These are phyloP conservation scores for Meloidogyne chitwoodi DNA, from an alignment of 1,140 invertebrate species.

Conservation along the genomic window DNA sequence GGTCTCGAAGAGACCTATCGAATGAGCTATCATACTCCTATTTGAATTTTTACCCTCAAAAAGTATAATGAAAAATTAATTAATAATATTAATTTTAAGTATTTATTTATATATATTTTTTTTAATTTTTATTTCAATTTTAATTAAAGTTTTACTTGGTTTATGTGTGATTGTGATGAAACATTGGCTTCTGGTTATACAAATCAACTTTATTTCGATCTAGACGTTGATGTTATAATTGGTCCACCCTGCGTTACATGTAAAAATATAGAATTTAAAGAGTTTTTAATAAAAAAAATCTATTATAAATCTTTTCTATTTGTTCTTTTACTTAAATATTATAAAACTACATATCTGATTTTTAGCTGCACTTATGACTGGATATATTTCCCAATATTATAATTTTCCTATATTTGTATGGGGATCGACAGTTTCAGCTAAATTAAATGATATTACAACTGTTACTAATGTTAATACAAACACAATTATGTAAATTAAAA, in stretches of 20 bases:
- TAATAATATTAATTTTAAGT: slow-evolving; percentile 23
- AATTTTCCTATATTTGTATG: slow-evolving; percentile 39
- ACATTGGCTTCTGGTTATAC: slow-evolving; percentile 27
- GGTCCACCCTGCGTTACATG: neutral
- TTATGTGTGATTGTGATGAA: slow-evolving; percentile 36
- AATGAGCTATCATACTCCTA: no score
- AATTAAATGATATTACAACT: slow-evolving; percentile 31
- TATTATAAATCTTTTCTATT: no score
- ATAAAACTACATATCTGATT: neutral
- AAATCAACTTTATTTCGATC: slow-evolving; percentile 22
- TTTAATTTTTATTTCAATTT: slow-evolving; percentile 15
- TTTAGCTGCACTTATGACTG: slow-evolving; percentile 12
- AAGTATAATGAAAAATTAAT: neutral
- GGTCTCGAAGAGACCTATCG: no score
- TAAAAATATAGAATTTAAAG: neutral
- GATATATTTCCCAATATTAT: slow-evolving; percentile 30
- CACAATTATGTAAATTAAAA: slow-evolving; percentile 24
- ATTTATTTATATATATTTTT: neutral
- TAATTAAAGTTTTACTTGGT: slow-evolving; percentile 15
- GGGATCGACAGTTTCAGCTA: slow-evolving; percentile 26
- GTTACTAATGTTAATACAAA: slow-evolving; percentile 34
- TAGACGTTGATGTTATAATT: slow-evolving; percentile 29
- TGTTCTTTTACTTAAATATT: no score
- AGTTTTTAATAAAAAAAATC: no score
- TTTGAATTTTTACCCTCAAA: no score